These are phyloP conservation scores for Iselma pallidipennis DNA, from an alignment of 2,888 invertebrate genomes.

Conservation along the genomic window DNA sequence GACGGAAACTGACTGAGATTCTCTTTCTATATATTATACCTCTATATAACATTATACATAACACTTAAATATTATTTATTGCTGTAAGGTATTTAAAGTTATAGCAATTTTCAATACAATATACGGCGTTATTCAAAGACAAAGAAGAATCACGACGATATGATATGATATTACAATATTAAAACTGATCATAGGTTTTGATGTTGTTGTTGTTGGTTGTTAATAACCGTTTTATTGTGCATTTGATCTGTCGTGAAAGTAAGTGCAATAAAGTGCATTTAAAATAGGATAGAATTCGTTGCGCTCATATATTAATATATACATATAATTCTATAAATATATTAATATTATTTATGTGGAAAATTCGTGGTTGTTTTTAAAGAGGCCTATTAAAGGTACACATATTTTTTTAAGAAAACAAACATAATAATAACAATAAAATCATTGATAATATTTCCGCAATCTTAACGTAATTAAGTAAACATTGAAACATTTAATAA, in stretches of 20 bases:
- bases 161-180: neutral
- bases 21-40: neutral
- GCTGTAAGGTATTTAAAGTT: neutral
- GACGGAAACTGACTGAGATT: neutral
- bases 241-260: too few relatives aligned
- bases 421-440: too few relatives aligned
- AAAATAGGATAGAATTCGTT: too few relatives aligned
- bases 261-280: too few relatives aligned
- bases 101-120: neutral
- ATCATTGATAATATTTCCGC: slow-evolving; percentile 3
- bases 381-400: too few relatives aligned
- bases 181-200: neutral
- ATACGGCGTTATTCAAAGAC: too few relatives aligned
- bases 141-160: neutral
- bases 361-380: too few relatives aligned
- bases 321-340: too few relatives aligned
- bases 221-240: neutral
- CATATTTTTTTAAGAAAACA: too few relatives aligned
- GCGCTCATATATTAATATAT: too few relatives aligned
- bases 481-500: neutral
- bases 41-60: too few relatives aligned
- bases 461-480: neutral
- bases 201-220: neutral
- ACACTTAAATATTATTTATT: slow-evolving; percentile 2
- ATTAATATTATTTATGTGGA: too few relatives aligned